Conservation (phyloP, 2,113 vertebrate species). For the Paratilapia polleni region DNA sequence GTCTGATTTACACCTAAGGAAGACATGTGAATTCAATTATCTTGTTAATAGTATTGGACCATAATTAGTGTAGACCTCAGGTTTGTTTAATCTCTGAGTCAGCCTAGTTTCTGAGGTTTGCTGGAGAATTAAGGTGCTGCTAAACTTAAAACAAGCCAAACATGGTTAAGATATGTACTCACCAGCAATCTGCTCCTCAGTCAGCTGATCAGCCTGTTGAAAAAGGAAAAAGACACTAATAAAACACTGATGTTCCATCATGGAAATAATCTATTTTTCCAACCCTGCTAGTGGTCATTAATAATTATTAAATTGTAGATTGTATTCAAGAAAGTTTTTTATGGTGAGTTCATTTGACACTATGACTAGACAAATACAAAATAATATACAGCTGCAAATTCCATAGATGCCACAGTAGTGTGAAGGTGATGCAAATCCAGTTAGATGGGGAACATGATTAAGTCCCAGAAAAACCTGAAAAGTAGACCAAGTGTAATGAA, state of each 20-base stretch:
- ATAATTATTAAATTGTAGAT: not conserved
- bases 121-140: not conserved
- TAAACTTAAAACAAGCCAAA: conserved; percentile 21
- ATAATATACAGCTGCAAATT: too few relatives aligned
- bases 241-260: not conserved
- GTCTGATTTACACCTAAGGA: conserved; percentile 2
- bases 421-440: too few relatives aligned
- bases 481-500: not conserved
- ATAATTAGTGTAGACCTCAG: not conserved
- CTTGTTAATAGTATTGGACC: not conserved
- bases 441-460: not conserved
- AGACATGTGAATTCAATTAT: conserved; percentile 7
- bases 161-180: conserved; percentile 57
- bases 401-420: too few relatives aligned
- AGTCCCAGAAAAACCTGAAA: not conserved
- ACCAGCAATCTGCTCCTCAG: conserved; percentile 93
- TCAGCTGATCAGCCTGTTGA: conserved; percentile 90
- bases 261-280: not conserved
- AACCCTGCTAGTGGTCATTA: not conserved
- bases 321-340: not conserved
- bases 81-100: not conserved
- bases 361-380: not conserved
- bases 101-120: not conserved
- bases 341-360: not conserved
- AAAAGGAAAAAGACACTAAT: conserved; percentile 28